Conservation (phyloP, 2,888 invertebrate species). For the Volucella zonaria region DNA sequence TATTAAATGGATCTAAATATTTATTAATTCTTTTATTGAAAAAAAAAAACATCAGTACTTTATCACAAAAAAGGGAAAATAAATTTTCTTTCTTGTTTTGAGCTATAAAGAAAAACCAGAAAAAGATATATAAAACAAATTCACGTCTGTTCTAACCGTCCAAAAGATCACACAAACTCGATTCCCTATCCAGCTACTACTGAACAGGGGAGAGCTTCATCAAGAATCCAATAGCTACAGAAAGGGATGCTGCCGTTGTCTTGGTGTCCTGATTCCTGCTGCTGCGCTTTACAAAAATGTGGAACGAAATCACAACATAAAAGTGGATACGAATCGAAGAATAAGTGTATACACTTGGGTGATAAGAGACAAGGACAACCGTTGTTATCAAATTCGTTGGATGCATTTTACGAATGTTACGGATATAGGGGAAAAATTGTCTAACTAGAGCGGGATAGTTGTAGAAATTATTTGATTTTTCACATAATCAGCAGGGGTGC, state of each 20-base stretch:
- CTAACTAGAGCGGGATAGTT: conserved; percentile 45
- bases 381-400: conserved; percentile 43
- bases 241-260: conserved; percentile 66
- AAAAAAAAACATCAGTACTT: not conserved
- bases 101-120: not conserved
- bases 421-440: conserved; percentile 52
- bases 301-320: conserved; percentile 59
- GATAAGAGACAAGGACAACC: conserved; percentile 63
- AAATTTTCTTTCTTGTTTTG: not conserved
- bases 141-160: conserved; percentile 63
- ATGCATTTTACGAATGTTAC: conserved; percentile 45
- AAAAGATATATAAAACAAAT: conserved; percentile 28
- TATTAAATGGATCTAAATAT: not conserved
- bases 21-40: conserved; percentile 6
- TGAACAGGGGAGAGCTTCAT: conserved; percentile 77
- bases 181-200: conserved; percentile 83
- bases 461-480: conserved; percentile 57
- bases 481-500: conserved; percentile 7
- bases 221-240: conserved; percentile 69
- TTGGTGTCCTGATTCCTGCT: conserved; percentile 71
- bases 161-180: conserved; percentile 74
- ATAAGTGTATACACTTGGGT: conserved; percentile 33
- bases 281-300: conserved; percentile 71
- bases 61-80: conserved; percentile 7
- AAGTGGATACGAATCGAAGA: conserved; percentile 16